phyloP scores from a whole-genome alignment of 1,140 invertebrate species.

The Hypothenemus hampei region DNA sequence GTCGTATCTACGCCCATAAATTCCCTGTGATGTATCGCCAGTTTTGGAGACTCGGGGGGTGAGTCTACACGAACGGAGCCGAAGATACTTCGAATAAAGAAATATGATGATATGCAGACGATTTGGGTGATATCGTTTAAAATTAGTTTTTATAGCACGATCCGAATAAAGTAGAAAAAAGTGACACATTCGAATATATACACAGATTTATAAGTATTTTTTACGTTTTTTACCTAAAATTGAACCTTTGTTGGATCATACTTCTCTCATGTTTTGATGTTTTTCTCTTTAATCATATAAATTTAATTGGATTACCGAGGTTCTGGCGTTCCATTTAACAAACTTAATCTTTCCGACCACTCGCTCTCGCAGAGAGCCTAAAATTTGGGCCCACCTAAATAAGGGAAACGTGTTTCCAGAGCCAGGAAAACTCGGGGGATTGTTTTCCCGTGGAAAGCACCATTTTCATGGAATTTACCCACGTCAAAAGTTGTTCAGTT shows the following conservation, averaged over 20 bases:
- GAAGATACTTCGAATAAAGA: constrained; percentile 35
- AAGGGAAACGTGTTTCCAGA: constrained; percentile 19
- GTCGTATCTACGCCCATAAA: constrained; percentile 51
- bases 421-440: constrained; percentile 16
- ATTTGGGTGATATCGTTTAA: constrained; percentile 26
- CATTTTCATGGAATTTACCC: constrained; percentile 21
- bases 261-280: no score
- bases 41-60: constrained; percentile 39
- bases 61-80: constrained; percentile 32
- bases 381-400: constrained; percentile 18
- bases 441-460: constrained; percentile 14
- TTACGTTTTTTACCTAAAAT: no score
- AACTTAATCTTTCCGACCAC: constrained; percentile 19
- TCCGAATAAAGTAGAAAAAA: constrained; percentile 7
- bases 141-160: constrained; percentile 27
- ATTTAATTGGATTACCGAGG: constrained; percentile 16
- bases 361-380: constrained; percentile 12
- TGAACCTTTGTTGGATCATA: no score
- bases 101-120: constrained; percentile 33
- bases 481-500: constrained; percentile 20
- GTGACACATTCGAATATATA: background rate
- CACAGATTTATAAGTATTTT: no score
- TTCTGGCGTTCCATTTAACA: constrained; percentile 12
- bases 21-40: constrained; percentile 47
- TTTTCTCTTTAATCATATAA: constrained; percentile 6